Percentiles rank a stretch among this genome's conserved stretches.
phyloP scores from a whole-genome alignment of 1,140 invertebrate genomes.

The Gonatopus flavifemur region DNA sequence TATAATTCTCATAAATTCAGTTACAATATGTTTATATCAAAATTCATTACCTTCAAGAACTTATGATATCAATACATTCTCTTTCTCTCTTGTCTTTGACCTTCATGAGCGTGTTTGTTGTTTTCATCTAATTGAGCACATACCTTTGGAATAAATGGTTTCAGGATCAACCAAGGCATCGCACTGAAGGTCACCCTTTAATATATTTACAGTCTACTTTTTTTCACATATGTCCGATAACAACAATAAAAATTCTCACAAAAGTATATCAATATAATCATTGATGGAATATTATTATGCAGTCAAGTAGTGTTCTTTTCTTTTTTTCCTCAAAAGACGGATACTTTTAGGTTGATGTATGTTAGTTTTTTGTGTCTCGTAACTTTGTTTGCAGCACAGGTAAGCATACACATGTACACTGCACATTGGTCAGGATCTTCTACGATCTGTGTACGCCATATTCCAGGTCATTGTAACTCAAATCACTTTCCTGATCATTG shows the following conservation, averaged over 20 bases:
- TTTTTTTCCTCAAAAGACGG: conserved; percentile 17
- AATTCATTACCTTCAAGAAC: conserved; percentile 29
- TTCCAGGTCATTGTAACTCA: conserved; percentile 39
- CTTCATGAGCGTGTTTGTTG: conserved; percentile 25
- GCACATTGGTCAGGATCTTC: conserved; percentile 31
- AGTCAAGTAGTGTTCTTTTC: conserved; percentile 44
- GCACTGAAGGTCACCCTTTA: conserved; percentile 54
- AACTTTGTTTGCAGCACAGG: conserved; percentile 41
- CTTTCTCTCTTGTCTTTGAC: conserved; percentile 21
- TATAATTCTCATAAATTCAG: too few relatives aligned
- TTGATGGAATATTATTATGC: conserved; percentile 52
- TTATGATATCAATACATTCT: conserved; percentile 32
- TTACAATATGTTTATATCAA: too few relatives aligned
- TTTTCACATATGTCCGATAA: conserved; percentile 52
- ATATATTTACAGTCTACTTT: conserved; percentile 53
- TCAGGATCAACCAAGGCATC: conserved; percentile 49
- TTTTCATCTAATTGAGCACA: too few relatives aligned
- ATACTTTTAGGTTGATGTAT: conserved; percentile 18
- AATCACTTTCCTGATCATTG: conserved; percentile 54
- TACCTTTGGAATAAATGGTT: conserved; percentile 36
- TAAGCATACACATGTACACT: conserved; percentile 50
- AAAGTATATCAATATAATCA: conserved; percentile 53
- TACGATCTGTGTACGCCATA: conserved; percentile 31
- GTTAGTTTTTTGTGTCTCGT: conserved; percentile 21
- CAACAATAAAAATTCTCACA: conserved; percentile 57